These are phyloP conservation scores for Australoheros facetus DNA, from an alignment of 2,797 vertebrate species.

Conservation along the genomic window DNA sequence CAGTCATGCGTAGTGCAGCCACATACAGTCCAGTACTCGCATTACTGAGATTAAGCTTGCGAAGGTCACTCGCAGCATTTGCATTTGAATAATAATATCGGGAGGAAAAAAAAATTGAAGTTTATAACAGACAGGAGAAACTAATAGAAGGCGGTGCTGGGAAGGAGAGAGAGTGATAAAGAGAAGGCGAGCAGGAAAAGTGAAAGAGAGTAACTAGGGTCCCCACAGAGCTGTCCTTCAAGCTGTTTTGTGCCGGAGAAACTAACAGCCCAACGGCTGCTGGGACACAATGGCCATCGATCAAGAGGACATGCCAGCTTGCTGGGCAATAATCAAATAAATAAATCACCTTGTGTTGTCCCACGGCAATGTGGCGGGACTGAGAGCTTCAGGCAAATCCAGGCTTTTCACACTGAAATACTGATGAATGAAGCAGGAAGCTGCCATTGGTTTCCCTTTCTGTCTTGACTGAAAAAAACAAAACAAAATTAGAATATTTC, in stretches of 20 bases:
- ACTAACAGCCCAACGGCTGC: conserved; percentile 59
- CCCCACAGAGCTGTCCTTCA: conserved; percentile 70
- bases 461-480: not conserved
- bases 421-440: conserved; percentile 54
- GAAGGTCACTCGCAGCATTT: conserved; percentile 66
- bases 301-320: conserved; percentile 69
- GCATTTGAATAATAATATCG: conserved; percentile 47
- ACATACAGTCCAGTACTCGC: conserved; percentile 36
- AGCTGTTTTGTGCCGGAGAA: conserved; percentile 63
- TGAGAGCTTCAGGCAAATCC: conserved; percentile 53
- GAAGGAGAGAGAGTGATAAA: conserved; percentile 48
- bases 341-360: conserved; percentile 69
- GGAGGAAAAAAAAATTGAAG: not conserved
- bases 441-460: not conserved
- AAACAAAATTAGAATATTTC: not conserved
- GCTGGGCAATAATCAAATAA: conserved; percentile 79
- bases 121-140: conserved; percentile 30
- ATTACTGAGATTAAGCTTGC: conserved; percentile 49
- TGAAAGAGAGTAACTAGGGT: conserved; percentile 64
- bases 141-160: conserved; percentile 28
- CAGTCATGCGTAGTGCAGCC: conserved; percentile 47
- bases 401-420: conserved; percentile 20
- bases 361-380: conserved; percentile 35
- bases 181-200: conserved; percentile 52
- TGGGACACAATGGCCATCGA: conserved; percentile 70